Evolutionary conservation across 2,113 vertebrate species (phyloP).

Genomic region (Syrrhaptes paradoxus): DNA sequence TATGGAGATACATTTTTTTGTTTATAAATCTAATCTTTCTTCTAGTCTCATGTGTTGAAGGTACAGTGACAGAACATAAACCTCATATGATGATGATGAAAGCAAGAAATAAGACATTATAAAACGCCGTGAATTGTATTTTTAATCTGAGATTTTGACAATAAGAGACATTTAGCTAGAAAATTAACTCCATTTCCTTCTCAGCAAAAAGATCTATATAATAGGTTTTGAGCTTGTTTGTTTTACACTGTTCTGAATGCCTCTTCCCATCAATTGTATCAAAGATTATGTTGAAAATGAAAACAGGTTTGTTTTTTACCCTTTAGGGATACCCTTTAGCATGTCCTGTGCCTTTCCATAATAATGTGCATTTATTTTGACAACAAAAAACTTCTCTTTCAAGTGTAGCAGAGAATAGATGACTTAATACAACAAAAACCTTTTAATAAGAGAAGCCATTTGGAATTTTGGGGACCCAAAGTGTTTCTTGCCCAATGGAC

Average conservation of each 20-base stretch:
- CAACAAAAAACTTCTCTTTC: slow-evolving; percentile 1
- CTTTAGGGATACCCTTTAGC: background rate
- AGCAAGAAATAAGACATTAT: background rate
- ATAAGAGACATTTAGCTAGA: background rate
- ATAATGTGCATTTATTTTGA: background rate
- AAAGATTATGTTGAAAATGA: background rate
- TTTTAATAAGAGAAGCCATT: slow-evolving; percentile 35
- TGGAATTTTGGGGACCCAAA: slow-evolving; percentile 47
- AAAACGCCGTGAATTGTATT: background rate
- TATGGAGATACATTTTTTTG: background rate
- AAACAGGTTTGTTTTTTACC: too few species aligned
- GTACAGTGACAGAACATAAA: background rate
- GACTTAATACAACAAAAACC: slow-evolving; percentile 9
- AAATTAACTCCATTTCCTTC: background rate
- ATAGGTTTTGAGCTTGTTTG: background rate
- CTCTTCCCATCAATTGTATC: background rate
- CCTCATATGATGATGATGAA: background rate
- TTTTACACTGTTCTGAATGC: background rate
- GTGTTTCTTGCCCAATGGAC: slow-evolving; percentile 58
- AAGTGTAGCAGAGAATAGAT: background rate
- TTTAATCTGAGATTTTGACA: background rate
- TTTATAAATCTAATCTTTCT: background rate
- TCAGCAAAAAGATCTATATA: background rate
- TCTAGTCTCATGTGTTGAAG: background rate
- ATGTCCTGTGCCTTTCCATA: background rate